Evolutionary conservation across 1,140 invertebrate genomes (phyloP).

Genomic region (Drosophila albomicans): DNA sequence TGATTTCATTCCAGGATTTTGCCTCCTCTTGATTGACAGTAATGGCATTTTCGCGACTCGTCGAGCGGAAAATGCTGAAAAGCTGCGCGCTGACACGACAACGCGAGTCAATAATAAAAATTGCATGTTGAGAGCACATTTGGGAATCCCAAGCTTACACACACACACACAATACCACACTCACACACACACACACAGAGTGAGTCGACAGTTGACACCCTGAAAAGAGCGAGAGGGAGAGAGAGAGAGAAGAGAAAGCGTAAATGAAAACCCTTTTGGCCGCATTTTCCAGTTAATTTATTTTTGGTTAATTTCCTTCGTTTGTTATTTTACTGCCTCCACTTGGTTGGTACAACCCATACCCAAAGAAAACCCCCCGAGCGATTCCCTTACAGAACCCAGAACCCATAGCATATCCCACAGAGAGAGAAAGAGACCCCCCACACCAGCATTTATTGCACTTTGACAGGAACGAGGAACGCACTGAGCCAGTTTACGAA

Average conservation of each 20-base stretch:
- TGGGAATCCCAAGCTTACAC: conserved; percentile 74
- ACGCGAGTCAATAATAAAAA: conserved; percentile 79
- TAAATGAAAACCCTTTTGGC: conserved; percentile 56
- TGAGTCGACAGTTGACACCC: not conserved
- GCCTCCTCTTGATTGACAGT: conserved; percentile 75
- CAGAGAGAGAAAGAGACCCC: not conserved
- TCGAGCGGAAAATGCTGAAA: conserved; percentile 77
- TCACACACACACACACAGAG: conserved; percentile 5
- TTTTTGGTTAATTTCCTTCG: conserved; percentile 80
- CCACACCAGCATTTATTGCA: conserved; percentile 65
- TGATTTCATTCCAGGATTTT: conserved; percentile 57
- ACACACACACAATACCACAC: conserved; percentile 35
- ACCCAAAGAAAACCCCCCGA: not conserved
- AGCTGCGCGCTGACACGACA: conserved; percentile 74
- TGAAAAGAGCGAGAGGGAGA: too few species aligned
- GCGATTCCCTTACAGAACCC: not conserved
- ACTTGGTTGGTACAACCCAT: conserved; percentile 37
- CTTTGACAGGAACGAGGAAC: conserved; percentile 75
- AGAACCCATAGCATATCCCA: conserved; percentile 18
- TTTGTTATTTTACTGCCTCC: conserved; percentile 73
- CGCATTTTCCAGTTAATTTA: conserved; percentile 75
- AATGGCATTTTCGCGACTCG: conserved; percentile 81
- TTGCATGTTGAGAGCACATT: conserved; percentile 80
- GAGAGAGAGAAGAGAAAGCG: conserved; percentile 16
- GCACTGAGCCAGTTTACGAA: conserved; percentile 36